A percentile compares a stretch with the other conserved stretches of the same genome.
Evolutionary conservation across 2,113 vertebrate genomes (phyloP).

Genomic region (Ancistrus triradiatus): DNA sequence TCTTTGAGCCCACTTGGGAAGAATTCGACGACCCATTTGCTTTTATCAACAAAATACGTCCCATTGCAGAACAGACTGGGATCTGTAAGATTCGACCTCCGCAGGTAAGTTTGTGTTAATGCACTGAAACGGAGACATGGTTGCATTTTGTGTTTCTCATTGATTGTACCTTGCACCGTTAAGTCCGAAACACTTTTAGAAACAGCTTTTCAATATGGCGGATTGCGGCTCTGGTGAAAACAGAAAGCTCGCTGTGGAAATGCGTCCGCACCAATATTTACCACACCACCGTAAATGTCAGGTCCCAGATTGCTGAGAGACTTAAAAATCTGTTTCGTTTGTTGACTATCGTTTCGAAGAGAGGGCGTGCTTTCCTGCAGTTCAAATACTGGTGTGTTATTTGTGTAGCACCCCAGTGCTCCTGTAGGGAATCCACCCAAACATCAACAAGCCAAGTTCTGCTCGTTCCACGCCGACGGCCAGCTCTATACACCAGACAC

Average conservation of each 20-base stretch:
- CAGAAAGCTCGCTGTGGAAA: conserved; percentile 51
- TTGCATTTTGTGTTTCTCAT: neutral
- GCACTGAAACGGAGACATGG: neutral
- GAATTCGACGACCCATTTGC: conserved; percentile 92
- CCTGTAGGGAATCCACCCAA: too few species aligned
- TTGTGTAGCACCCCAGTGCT: too few species aligned
- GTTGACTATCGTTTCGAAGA: conserved; percentile 14
- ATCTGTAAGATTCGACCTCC: conserved; percentile 95
- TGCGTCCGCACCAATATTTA: too few species aligned
- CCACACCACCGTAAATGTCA: neutral
- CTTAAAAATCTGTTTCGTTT: neutral
- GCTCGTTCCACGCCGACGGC: too few species aligned
- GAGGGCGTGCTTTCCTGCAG: too few species aligned
- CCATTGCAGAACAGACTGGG: conserved; percentile 94
- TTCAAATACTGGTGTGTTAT: too few species aligned
- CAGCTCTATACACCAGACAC: too few species aligned
- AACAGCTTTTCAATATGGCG: conserved; percentile 85
- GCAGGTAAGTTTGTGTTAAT: conserved; percentile 71
- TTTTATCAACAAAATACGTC: conserved; percentile 96
- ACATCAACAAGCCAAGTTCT: too few species aligned
- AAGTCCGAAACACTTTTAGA: conserved; percentile 64
- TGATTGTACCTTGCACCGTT: conserved; percentile 28
- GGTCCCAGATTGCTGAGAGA: too few species aligned
- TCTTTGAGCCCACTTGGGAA: conserved; percentile 94
- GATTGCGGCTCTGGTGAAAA: conserved; percentile 68